phyloP scores from a whole-genome alignment of 2,888 invertebrate genomes.

The Lycaena phlaeas region DNA sequence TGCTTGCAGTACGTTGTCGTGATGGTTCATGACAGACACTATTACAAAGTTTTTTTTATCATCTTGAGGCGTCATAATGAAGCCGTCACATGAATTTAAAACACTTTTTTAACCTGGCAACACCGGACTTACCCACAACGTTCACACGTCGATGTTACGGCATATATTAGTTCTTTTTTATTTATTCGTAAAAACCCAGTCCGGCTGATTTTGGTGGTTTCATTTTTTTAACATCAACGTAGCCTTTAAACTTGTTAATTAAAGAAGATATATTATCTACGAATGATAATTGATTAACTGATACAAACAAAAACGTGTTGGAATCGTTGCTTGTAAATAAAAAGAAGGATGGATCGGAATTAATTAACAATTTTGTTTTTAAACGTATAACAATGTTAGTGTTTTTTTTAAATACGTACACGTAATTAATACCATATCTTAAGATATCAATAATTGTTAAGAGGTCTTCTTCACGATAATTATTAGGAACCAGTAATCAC shows the following conservation, averaged over 20 bases:
- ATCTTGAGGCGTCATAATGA: too few relatives aligned
- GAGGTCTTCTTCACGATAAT: too few relatives aligned
- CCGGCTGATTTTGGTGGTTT: not conserved
- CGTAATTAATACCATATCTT: too few relatives aligned
- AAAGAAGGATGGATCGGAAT: not conserved
- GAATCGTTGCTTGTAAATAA: too few relatives aligned
- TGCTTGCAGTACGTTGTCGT: too few relatives aligned
- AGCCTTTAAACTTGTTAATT: slow-evolving; percentile 1
- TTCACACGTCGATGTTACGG: not conserved
- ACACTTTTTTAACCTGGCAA: not conserved
- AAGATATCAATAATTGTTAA: too few relatives aligned
- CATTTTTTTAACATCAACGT: not conserved
- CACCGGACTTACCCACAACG: not conserved
- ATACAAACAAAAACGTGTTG: too few relatives aligned
- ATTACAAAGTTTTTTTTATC: too few relatives aligned
- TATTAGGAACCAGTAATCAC: too few relatives aligned
- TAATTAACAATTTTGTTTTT: not conserved
- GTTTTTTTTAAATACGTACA: too few relatives aligned
- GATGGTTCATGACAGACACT: too few relatives aligned
- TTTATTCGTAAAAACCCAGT: not conserved
- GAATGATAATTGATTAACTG: slow-evolving; percentile 1
- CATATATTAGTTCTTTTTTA: not conserved
- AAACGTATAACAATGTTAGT: too few relatives aligned
- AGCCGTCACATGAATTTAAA: not conserved
- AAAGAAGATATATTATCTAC: not conserved